These are phyloP conservation scores for Galerucella pusilla DNA, from an alignment of 2,888 invertebrate species.

Conservation along the genomic window DNA sequence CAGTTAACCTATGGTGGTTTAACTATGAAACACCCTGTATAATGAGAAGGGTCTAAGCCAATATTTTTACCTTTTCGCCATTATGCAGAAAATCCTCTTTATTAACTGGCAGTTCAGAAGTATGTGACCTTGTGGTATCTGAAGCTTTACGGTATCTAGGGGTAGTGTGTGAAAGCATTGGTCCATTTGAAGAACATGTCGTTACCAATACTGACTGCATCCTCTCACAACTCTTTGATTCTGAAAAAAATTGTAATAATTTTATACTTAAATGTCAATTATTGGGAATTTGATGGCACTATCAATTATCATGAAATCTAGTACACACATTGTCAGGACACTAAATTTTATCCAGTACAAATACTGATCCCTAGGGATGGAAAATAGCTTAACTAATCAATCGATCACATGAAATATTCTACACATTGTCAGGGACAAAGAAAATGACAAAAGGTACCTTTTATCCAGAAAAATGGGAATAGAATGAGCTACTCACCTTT, in stretches of 20 bases:
- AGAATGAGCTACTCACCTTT: slow-evolving; percentile 52
- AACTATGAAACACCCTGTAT: background rate
- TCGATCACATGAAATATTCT: no score
- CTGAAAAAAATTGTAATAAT: slow-evolving; percentile 3
- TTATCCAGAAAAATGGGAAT: background rate
- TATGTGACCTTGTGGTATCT: slow-evolving; percentile 54
- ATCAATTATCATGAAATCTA: no score
- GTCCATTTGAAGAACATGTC: slow-evolving; percentile 63
- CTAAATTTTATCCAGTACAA: no score
- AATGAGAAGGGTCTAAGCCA: background rate
- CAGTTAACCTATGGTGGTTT: no score
- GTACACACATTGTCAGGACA: no score
- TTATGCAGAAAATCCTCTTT: slow-evolving; percentile 61
- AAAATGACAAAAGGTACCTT: no score
- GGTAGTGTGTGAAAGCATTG: slow-evolving; percentile 63
- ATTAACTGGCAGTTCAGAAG: slow-evolving; percentile 51
- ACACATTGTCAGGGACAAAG: no score
- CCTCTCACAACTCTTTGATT: slow-evolving; percentile 57
- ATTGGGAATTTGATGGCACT: no score
- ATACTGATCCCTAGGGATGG: no score
- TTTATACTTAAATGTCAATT: no score
- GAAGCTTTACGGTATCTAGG: slow-evolving; percentile 60
- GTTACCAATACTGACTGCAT: slow-evolving; percentile 63
- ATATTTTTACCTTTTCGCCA: slow-evolving; percentile 59
- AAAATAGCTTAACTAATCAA: no score